phyloP scores from a whole-genome alignment of 2,797 vertebrate species.

The Peromyscus attwateri region DNA sequence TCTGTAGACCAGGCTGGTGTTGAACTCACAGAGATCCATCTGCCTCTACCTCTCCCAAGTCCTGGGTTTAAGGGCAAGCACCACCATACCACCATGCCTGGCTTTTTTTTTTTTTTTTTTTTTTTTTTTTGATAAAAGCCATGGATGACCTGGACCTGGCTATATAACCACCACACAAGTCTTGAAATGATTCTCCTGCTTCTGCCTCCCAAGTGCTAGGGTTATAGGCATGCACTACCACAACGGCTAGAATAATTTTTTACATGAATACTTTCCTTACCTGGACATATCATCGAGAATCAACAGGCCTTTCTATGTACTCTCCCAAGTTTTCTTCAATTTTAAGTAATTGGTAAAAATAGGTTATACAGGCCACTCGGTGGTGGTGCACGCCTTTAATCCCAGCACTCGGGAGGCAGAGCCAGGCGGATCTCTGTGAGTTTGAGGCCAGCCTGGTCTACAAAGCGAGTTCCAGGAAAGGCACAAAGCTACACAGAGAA shows the following conservation, averaged over 20 bases:
- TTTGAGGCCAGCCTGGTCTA: no score
- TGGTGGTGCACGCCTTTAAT: no score
- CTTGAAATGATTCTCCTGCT: not conserved
- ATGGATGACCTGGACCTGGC: not conserved
- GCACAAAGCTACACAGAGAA: no score
- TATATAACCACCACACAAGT: not conserved
- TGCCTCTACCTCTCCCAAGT: not conserved
- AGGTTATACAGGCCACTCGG: not conserved
- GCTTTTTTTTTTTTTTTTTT: no score
- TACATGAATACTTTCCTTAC: not conserved
- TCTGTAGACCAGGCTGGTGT: not conserved
- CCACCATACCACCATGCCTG: not conserved
- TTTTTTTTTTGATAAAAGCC: not conserved
- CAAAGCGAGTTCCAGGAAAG: no score
- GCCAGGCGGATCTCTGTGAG: no score
- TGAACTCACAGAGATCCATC: not conserved
- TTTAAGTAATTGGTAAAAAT: constrained; percentile 66
- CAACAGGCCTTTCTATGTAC: not conserved
- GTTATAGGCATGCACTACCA: not conserved
- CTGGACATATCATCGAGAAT: not conserved
- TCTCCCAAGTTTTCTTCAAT: not conserved
- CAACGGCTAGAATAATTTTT: not conserved
- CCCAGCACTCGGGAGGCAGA: no score
- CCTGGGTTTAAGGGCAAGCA: not conserved
- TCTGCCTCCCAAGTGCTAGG: not conserved